Conservation (phyloP, 2,888 invertebrate genomes). For the Selenia dentaria region DNA sequence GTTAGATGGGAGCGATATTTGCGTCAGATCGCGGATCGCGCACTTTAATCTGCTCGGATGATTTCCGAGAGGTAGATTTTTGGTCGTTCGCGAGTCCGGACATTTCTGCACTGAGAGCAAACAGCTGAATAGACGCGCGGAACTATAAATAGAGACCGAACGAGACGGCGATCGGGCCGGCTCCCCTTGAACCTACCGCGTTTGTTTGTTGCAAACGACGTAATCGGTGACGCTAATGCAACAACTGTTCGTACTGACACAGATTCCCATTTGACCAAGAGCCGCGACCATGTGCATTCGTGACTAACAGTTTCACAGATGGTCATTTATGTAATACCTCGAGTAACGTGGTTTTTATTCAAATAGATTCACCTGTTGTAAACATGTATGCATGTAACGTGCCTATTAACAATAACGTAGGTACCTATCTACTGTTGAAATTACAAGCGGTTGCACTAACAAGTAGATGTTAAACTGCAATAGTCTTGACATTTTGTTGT, state of each 20-base stretch:
- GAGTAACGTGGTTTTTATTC: constrained; percentile 41
- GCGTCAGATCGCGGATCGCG: constrained; percentile 34
- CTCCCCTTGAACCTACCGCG: constrained; percentile 80
- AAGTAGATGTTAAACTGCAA: too few species aligned
- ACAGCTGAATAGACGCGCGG: constrained; percentile 75
- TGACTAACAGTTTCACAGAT: constrained; percentile 64
- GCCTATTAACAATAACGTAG: background rate
- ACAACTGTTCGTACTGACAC: constrained; percentile 79
- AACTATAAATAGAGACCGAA: constrained; percentile 80
- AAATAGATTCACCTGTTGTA: constrained; percentile 43
- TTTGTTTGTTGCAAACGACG: constrained; percentile 62
- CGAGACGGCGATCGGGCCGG: constrained; percentile 74
- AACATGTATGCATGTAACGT: constrained; percentile 27
- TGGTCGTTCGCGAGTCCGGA: constrained; percentile 76
- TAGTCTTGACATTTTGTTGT: too few species aligned
- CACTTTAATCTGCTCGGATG: constrained; percentile 51
- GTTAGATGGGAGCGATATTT: constrained; percentile 40
- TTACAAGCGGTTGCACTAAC: too few species aligned
- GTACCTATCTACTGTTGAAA: too few species aligned
- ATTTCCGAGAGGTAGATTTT: constrained; percentile 56
- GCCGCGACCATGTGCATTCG: constrained; percentile 69
- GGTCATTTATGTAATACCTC: constrained; percentile 50
- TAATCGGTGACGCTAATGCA: constrained; percentile 71
- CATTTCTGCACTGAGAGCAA: constrained; percentile 80
- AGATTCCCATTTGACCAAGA: constrained; percentile 78